Evolutionary conservation across 35 echinoderm and acorn worm species (phyloP), one percentile per base, ranked within the genome.

Genomic region (Ptychodera flava): DNA sequence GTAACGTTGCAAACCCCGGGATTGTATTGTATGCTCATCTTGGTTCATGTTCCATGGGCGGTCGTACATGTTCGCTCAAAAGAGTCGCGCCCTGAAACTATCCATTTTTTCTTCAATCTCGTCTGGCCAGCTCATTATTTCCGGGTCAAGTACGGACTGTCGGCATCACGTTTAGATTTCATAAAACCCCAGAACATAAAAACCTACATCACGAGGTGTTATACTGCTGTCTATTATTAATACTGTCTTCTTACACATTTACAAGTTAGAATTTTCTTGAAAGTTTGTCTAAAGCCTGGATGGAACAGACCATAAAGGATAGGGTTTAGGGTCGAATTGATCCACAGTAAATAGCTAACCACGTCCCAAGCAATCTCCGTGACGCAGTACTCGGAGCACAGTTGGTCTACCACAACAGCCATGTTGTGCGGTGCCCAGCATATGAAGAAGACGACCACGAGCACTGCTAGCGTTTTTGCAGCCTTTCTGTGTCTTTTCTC

Each of bases 341-440:
- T 30, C 82, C 88, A 90, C 53, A 90, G 31, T 0, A 90, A 28
- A 28, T 79, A 78, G 34, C 83, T 90, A 16, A 80, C 79, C 6
- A 90, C 35, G 31, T 90, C 88, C 88, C 88, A 90, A 33, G 35
- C 32, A 1, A 36, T 82, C 6, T 33, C 14, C 0, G 81, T 86
- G 6, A 79, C 36, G 15, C 88, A 90, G 45, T 64, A 64, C 14
- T 85, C 82, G 1, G 75, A 33, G 83, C 88, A 90, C 0, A 79
- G 10, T 31, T 38, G 80, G 31, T n/a, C 64, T 31, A 85, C 83
- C 6, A 85, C 76, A 16, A 33, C 35, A 1, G 77, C 37, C 1
- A 90, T 36, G 34, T 90, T 76, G 36, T 75, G 33, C 37, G 88
- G 88, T n/a, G 83, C 35, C 82, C 82, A 77, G 64, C 88, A 90